Evolutionary conservation across 2,888 invertebrate genomes (phyloP).

Genomic region (Hyles lineata): DNA sequence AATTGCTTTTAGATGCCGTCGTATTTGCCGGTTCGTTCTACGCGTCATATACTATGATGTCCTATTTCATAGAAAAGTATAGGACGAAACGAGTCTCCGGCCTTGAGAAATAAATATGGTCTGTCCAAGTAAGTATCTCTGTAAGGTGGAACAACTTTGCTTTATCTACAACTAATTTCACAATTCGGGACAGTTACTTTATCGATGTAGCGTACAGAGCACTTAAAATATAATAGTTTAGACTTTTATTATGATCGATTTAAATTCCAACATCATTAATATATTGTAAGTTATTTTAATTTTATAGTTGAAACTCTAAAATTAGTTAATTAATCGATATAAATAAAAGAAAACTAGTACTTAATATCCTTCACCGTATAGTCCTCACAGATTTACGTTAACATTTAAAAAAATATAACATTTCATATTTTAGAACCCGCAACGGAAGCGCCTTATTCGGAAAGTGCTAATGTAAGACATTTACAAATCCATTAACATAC

Average conservation of each 20-base stretch:
- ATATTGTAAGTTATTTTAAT: not conserved
- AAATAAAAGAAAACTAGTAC: too few species aligned
- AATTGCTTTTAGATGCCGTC: slow-evolving; percentile 51
- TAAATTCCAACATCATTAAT: not conserved
- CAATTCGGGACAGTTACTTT: too few species aligned
- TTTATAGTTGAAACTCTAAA: too few species aligned
- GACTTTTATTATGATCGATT: not conserved
- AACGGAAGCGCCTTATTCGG: not conserved
- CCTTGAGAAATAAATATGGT: slow-evolving; percentile 29
- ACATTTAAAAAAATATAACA: not conserved
- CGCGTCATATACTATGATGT: slow-evolving; percentile 59
- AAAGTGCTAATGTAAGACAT: slow-evolving; percentile 11
- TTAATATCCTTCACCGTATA: too few species aligned
- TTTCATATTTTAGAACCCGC: not conserved
- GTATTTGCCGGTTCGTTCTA: slow-evolving; percentile 61
- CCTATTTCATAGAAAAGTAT: slow-evolving; percentile 53
- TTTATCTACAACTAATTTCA: not conserved
- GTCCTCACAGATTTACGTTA: too few species aligned
- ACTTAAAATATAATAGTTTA: not conserved
- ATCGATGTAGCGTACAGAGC: too few species aligned
- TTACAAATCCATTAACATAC: slow-evolving; percentile 50
- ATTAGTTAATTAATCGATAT: too few species aligned
- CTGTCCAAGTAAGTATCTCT: not conserved
- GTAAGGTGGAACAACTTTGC: too few species aligned
- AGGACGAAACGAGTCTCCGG: slow-evolving; percentile 41